Conservation (phyloP, 1,140 invertebrate genomes). For the Zaprionus inermis region DNA sequence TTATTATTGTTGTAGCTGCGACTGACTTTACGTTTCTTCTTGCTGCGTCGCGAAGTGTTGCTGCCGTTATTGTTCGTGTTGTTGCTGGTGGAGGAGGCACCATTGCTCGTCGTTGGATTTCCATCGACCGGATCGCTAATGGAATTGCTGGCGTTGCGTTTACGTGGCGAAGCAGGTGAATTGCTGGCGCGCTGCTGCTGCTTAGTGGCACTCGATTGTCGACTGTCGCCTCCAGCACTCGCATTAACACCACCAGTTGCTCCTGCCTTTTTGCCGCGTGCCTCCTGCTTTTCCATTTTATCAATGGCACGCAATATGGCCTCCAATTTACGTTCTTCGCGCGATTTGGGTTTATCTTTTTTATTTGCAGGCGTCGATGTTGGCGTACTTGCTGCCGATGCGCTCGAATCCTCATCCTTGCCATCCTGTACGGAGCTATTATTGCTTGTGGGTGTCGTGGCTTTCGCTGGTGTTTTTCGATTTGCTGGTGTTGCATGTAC, state of each 20-base stretch:
- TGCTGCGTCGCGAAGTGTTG: slow-evolving; percentile 53
- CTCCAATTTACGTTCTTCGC: slow-evolving; percentile 98
- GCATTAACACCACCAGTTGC: slow-evolving; percentile 16
- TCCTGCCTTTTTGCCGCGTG: slow-evolving; percentile 89
- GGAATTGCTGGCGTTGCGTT: slow-evolving; percentile 56
- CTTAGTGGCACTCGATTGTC: slow-evolving; percentile 46
- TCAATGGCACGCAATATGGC: slow-evolving; percentile 97
- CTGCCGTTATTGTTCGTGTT: slow-evolving; percentile 17
- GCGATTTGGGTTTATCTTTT: slow-evolving; percentile 86
- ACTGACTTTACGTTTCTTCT: slow-evolving; percentile 78
- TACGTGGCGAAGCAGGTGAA: slow-evolving; percentile 71
- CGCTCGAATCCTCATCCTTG: slow-evolving; percentile 7
- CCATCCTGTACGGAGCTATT: slow-evolving; percentile 3
- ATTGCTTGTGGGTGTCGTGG: slow-evolving; percentile 20
- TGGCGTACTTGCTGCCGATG: slow-evolving; percentile 25
- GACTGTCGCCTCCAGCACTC: slow-evolving; percentile 47
- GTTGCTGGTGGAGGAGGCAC: slow-evolving; percentile 35
- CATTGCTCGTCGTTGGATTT: slow-evolving; percentile 10
- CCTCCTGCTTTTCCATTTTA: slow-evolving; percentile 91
- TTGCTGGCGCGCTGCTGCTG: slow-evolving; percentile 63
- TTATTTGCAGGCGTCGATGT: slow-evolving; percentile 37
- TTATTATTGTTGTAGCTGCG: slow-evolving; percentile 65
- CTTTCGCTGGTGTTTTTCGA: slow-evolving; percentile 50
- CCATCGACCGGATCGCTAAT: slow-evolving; percentile 51
- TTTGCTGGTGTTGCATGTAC: slow-evolving; percentile 9